Percentiles rank a stretch among this genome's conserved stretches.
Conservation (phyloP, 2,888 invertebrate species). For the Mimas tiliae region DNA sequence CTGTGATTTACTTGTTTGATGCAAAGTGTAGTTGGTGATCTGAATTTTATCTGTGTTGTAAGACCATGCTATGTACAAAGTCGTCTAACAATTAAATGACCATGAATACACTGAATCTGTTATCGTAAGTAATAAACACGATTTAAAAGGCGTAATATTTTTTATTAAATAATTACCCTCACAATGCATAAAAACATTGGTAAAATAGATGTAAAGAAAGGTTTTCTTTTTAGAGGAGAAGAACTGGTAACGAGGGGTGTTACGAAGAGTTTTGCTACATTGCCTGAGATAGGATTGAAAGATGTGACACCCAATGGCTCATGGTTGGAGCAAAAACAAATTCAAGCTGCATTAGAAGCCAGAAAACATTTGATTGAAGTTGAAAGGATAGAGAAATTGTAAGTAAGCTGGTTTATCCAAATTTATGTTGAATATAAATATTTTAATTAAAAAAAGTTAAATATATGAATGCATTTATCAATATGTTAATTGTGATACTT, state of each 20-base stretch:
- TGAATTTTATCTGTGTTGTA: background rate
- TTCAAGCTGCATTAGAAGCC: slow-evolving; percentile 82
- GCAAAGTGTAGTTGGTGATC: background rate
- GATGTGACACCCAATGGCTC: slow-evolving; percentile 81
- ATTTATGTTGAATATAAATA: background rate
- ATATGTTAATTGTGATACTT: background rate
- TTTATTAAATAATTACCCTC: slow-evolving; percentile 1
- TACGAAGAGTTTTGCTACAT: slow-evolving; percentile 68
- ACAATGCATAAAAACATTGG: background rate
- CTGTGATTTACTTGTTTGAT: no score
- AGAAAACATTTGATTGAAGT: slow-evolving; percentile 80
- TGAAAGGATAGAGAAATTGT: slow-evolving; percentile 85
- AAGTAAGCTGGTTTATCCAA: slow-evolving; percentile 34
- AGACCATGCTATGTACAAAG: background rate
- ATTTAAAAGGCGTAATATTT: background rate
- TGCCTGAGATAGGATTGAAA: slow-evolving; percentile 83
- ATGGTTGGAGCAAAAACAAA: slow-evolving; percentile 86
- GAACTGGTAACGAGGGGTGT: slow-evolving; percentile 67
- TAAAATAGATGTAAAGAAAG: background rate
- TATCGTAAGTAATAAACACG: slow-evolving; percentile 58
- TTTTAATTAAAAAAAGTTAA: slow-evolving; percentile 61
- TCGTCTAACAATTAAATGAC: background rate
- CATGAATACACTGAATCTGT: slow-evolving; percentile 51
- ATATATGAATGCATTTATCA: slow-evolving; percentile 34
- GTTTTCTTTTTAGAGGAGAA: slow-evolving; percentile 59